Evolutionary conservation across 2,888 invertebrate genomes (phyloP), one percentile per base, ranked within the genome.

Genomic region (Dynastes maya): DNA sequence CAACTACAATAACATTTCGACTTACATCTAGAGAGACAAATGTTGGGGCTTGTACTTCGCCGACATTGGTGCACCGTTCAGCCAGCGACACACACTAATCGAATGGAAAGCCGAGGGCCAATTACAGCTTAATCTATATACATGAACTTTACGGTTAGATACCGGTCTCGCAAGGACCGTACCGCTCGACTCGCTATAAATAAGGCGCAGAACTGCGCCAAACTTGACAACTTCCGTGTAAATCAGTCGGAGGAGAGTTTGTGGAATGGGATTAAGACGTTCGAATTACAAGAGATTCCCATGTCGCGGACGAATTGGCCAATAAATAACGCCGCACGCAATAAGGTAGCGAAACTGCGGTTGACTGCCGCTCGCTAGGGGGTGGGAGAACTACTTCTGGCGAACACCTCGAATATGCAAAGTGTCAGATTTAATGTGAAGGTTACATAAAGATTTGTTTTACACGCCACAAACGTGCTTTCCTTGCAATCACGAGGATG

Each of bases 61-160:
- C 45, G 67, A 9, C 45, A 49, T 49, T 68, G 45, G 49, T 49
- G 49, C 61, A 61, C 22, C 67, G 67, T 68, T 27, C 16, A 65
- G 65, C 49, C 27, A 45, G 49, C 49, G 11, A 45, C 27, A 45
- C 27, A 49, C 49, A 68, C 67, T 71, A 71, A 71, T 71, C 71
- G 71, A 71, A 71, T 68, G 49, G 70, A 55, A 55, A 37, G 37
- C 58, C 40, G 9, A 37, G 58, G 58, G 55, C 71, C 71, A 71
- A 71, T 71, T 71, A 71, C 55, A 11, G 55, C 37, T 58, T 71
- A 71, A 71, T 71, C 71, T 71, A 71, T 55, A 71, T 71, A 71
- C 55, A 55, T 22, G 71, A 71, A 55, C 71, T 71, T 71, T 27
- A 58, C 55, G 53, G 58, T 37, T 45, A 32, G 37, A 71, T 71